Conservation (phyloP, 2,113 vertebrate species). For the Triplophysa siluroides region DNA sequence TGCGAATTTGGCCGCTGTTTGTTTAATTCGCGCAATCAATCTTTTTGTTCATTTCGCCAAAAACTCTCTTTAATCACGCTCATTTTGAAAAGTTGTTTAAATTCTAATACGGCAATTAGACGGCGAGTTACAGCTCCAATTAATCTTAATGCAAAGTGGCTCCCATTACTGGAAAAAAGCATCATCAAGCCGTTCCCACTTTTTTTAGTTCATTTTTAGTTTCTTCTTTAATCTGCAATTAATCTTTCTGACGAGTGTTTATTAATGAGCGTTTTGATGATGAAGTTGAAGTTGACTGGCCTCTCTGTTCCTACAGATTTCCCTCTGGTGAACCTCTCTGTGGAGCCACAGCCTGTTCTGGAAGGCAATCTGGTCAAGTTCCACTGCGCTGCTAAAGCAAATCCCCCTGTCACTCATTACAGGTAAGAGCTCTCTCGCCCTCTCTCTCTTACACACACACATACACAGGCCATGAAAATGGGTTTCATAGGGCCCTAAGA, state of each 20-base stretch:
- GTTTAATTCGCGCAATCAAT: constrained; percentile 45
- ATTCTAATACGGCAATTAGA: constrained; percentile 51
- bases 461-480: not conserved
- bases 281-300: constrained; percentile 41
- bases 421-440: constrained; percentile 70
- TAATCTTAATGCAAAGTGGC: constrained; percentile 45
- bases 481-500: not conserved
- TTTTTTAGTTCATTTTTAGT: constrained; percentile 35
- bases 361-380: constrained; percentile 87
- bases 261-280: constrained; percentile 12
- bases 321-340: constrained; percentile 84
- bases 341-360: constrained; percentile 86
- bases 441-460: not conserved
- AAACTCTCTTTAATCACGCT: constrained; percentile 42
- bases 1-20: constrained; percentile 24
- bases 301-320: constrained; percentile 73
- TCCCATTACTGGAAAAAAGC: constrained; percentile 34
- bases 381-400: constrained; percentile 89
- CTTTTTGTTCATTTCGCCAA: constrained; percentile 33
- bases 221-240: constrained; percentile 43
- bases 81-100: constrained; percentile 48
- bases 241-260: constrained; percentile 40
- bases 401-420: constrained; percentile 87
- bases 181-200: constrained; percentile 36
- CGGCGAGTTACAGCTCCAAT: constrained; percentile 24